Percentiles rank a stretch among this genome's conserved stretches.
These are phyloP conservation scores for Brevipalpus yothersi DNA, from an alignment of 1,140 invertebrate species.

Conservation along the genomic window DNA sequence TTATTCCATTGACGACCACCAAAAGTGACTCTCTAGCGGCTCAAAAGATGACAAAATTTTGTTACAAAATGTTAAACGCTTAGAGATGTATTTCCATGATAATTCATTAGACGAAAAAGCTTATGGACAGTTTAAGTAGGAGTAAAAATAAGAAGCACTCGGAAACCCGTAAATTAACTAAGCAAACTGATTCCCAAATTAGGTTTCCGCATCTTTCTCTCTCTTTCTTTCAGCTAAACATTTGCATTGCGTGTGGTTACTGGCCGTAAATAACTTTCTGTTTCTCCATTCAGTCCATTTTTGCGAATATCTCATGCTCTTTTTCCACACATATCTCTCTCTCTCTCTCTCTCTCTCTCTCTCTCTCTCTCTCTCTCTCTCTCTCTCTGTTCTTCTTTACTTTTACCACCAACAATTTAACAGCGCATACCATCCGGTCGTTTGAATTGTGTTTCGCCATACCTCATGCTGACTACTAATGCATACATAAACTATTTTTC, in stretches of 20 bases:
- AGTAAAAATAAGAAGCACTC: neutral
- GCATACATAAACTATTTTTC: neutral
- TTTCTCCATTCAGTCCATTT: neutral
- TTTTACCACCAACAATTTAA: neutral
- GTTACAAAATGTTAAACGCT: neutral
- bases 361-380: neutral
- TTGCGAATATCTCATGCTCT: neutral
- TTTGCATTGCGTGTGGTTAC: neutral
- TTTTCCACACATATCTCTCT: too few species aligned
- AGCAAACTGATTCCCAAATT: neutral
- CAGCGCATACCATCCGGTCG: neutral
- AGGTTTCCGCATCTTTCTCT: neutral
- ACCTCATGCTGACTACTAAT: neutral
- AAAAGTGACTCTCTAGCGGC: too few species aligned
- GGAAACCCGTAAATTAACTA: neutral
- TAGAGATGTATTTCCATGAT: conserved; percentile 17
- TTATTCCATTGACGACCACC: too few species aligned
- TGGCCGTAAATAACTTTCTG: neutral
- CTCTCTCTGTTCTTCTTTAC: neutral
- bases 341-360: neutral
- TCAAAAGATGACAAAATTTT: too few species aligned
- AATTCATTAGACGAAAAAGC: neutral
- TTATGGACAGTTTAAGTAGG: neutral
- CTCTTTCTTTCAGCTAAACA: neutral
- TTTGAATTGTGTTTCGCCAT: neutral